A percentile compares a stretch with the other conserved stretches of the same genome.
These are phyloP conservation scores for Galago senegalensis DNA, from an alignment of 2,797 vertebrate species.

Conservation along the genomic window DNA sequence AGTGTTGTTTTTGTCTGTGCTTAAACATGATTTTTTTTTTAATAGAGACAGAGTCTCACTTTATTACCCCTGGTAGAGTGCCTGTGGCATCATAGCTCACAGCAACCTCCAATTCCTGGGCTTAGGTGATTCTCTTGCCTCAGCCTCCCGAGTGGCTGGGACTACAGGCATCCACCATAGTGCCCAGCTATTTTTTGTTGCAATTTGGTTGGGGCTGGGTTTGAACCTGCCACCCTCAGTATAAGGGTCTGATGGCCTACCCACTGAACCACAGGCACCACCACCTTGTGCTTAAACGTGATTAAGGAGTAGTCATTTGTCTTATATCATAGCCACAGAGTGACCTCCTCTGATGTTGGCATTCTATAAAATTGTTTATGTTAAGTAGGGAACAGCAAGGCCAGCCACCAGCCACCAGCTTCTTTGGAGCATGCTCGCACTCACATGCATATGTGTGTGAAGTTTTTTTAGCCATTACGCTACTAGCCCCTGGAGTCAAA, in stretches of 20 bases:
- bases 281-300: background rate
- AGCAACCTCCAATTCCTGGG: too few species aligned
- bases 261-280: too few species aligned
- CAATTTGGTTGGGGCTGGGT: too few species aligned
- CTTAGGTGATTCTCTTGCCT: too few species aligned
- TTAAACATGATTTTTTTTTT: background rate
- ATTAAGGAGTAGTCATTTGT: background rate
- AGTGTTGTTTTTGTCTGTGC: background rate
- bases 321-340: background rate
- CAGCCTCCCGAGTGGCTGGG: too few species aligned
- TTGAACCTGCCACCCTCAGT: too few species aligned
- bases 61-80: too few species aligned
- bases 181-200: too few species aligned
- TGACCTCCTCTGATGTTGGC: background rate
- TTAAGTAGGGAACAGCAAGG: background rate
- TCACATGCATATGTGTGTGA: background rate
- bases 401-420: background rate
- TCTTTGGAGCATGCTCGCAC: background rate
- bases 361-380: background rate
- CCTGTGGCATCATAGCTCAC: too few species aligned
- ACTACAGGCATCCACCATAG: too few species aligned
- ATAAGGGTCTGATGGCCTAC: too few species aligned
- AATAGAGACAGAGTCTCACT: too few species aligned
- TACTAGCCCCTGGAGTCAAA: background rate
- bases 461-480: background rate